Base-by-base conservation (phyloP, 2,888 invertebrate genomes). In the Watsonalla binaria region DNA sequence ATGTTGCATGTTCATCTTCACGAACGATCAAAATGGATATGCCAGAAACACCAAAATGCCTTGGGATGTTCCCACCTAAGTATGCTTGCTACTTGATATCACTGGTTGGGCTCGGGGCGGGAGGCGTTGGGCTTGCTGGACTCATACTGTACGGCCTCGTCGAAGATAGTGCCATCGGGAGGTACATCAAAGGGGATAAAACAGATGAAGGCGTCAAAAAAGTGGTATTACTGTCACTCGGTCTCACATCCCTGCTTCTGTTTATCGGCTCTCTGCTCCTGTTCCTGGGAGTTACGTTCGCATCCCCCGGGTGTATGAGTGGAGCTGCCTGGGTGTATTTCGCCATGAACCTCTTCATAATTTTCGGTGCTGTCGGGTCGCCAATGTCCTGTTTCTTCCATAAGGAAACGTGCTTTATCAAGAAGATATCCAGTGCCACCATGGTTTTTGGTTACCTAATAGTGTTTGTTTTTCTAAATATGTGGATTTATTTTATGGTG, bases 401-500 rank as follows among this genome's bases (percentile, higher is more conserved):
- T 2, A 6, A 55, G n/a, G 0, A 51, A 0, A n/a, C 56, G 9
- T 82, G 82, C 55, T 13, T 77, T 2, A 11, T 80, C 39, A 76
- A 69, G 54, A 68, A 65, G 52, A 4, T 79, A 5, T 69, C 77
- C 0, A 37, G 54, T 0, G 0, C 24, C 0, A 0, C 57, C 0
- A 54, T 73, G 24, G 2, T 64, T 4, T 7, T 77, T 0, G 53
- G 33, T 7, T 65, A 68, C 46, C 5, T 71, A 2, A 0, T 50
- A 6, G 0, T 72, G 6, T 66, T 70, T 0, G 0, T 70, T 8
- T 84, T 74, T 61, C 52, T 78, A 15, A 61, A 72, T 46, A 0
- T 75, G 2, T 84, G 82, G 81, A 24, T 82, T 7, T 84, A 81
- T 66, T 82, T 77, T 52, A 62, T 68, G 62, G 57, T 73, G 6